A percentile compares a stretch with the other conserved stretches of the same genome.
phyloP scores from a whole-genome alignment of 2,797 vertebrate species.

The Chaetophractus vellerosus region DNA sequence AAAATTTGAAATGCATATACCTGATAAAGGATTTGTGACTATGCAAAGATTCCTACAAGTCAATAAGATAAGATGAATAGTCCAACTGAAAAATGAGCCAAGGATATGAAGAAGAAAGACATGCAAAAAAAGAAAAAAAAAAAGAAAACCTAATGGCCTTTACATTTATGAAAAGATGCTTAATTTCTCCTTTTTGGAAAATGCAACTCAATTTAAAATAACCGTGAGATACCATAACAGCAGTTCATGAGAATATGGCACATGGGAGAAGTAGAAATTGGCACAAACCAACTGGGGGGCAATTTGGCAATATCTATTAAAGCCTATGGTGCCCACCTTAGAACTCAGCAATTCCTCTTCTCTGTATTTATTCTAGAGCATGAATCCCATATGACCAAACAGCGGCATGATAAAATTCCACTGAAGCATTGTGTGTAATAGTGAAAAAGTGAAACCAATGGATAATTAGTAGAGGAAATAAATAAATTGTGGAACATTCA shows the following conservation, averaged over 20 bases:
- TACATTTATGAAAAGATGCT: not conserved
- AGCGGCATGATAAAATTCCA: not conserved
- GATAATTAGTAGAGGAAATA: not conserved
- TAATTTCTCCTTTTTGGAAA: conserved; percentile 32
- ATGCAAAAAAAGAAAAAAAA: not conserved
- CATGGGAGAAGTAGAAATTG: not conserved
- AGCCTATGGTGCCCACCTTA: not conserved
- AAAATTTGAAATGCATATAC: conserved; percentile 43
- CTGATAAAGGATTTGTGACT: conserved; percentile 17
- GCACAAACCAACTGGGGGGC: not conserved
- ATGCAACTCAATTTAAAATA: conserved; percentile 27
- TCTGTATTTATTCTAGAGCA: not conserved
- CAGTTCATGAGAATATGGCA: not conserved
- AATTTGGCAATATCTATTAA: not conserved
- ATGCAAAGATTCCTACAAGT: not conserved
- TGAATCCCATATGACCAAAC: not conserved
- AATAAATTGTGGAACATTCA: not conserved
- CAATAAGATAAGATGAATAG: not conserved
- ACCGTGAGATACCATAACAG: not conserved
- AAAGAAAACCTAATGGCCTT: not conserved
- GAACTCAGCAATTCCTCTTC: not conserved
- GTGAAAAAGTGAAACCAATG: not conserved
- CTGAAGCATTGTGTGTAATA: not conserved
- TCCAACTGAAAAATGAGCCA: not conserved
- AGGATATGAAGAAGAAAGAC: not conserved